phyloP scores from a whole-genome alignment of 2,113 vertebrate genomes.

The Mesembrinibis cayennensis region DNA sequence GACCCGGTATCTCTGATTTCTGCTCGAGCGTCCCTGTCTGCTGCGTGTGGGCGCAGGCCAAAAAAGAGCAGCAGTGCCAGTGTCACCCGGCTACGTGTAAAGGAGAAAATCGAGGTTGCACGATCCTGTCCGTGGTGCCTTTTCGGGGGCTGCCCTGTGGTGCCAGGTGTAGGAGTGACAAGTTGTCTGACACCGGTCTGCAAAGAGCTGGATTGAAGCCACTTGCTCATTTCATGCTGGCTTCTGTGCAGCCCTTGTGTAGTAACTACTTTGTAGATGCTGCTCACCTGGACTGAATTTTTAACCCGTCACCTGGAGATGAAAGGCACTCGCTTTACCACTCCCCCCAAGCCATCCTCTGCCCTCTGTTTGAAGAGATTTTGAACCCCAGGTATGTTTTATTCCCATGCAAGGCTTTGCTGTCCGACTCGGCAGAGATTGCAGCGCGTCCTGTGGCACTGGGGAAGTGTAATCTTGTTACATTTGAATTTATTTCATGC shows the following conservation, averaged over 20 bases:
- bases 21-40: background rate
- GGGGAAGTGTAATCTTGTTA: background rate
- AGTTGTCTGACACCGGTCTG: background rate
- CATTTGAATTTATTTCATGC: background rate
- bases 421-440: background rate
- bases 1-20: background rate
- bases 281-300: background rate
- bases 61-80: background rate
- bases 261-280: background rate
- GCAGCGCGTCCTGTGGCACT: background rate
- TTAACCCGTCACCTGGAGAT: background rate
- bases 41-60: background rate
- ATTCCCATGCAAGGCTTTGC: background rate
- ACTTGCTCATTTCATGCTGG: background rate
- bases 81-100: background rate
- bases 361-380: background rate
- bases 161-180: background rate
- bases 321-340: background rate
- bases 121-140: fast-evolving
- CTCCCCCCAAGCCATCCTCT: background rate
- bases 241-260: background rate
- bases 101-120: background rate
- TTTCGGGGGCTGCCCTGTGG: background rate
- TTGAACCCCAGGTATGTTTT: background rate
- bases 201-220: background rate